These are phyloP conservation scores for Aegithalos caudatus DNA, from an alignment of 2,113 vertebrate genomes.

Conservation along the genomic window DNA sequence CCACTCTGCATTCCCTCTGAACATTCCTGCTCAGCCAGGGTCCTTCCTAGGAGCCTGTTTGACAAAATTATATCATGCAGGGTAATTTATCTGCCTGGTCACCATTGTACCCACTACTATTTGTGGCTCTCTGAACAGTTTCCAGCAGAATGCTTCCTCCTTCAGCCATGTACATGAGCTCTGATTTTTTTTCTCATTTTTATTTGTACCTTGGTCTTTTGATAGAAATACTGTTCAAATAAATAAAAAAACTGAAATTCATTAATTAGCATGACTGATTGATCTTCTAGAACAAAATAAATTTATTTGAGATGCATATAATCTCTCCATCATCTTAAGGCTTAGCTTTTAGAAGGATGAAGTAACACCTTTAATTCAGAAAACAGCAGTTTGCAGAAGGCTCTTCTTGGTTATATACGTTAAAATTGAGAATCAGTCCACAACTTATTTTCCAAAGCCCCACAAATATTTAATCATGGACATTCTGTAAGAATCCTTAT, in stretches of 20 bases:
- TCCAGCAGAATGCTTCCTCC: not conserved
- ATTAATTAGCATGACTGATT: not conserved
- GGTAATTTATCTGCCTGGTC: not conserved
- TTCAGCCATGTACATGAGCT: not conserved
- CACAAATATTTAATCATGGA: not conserved
- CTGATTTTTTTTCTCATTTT: not conserved
- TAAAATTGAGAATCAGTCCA: not conserved
- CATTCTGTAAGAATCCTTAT: not conserved
- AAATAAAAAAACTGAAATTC: not conserved
- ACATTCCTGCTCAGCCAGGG: not conserved
- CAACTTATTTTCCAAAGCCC: not conserved
- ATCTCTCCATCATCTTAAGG: not conserved
- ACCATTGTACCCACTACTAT: not conserved
- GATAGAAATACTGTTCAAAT: not conserved
- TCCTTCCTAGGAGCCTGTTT: not conserved
- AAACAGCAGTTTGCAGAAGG: not conserved
- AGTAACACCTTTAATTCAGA: not conserved
- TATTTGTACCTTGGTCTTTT: not conserved
- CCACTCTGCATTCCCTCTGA: not conserved
- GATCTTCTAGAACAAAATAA: not conserved
- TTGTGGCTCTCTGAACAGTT: not conserved
- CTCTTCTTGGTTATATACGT: not conserved
- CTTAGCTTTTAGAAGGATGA: not conserved
- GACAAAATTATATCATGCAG: not conserved
- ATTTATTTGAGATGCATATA: not conserved